Evolutionary conservation across 2,113 vertebrate species (phyloP), one percentile per base, ranked within the genome.

Genomic region (Elephantulus edwardii): DNA sequence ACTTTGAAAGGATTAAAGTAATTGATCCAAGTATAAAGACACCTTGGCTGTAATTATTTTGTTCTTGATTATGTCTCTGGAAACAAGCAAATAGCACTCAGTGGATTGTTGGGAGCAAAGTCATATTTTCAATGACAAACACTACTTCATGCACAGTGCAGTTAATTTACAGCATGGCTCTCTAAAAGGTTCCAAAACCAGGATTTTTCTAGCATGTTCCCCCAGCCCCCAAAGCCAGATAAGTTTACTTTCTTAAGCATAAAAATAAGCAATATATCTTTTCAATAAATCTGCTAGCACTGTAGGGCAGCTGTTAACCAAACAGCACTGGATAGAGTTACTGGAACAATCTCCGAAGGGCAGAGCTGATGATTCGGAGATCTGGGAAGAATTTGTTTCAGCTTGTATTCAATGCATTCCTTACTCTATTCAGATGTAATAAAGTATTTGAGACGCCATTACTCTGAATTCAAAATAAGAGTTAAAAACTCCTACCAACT

Each of bases 271-370:
- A 96, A n/a, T 95, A 85, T 96, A 96, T 97, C 91, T 97, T 97
- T 97, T 97, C 95, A 97, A 95, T 97, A 98, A 97, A 98, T 98
- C 97, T 97, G 94, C 95, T 97, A 97, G 95, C 96, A 95, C 96
- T 93, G 14, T 92, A 64, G 42, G 95, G 88, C 97, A 97, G 96
- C 96, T 97, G 97, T 93, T 97, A 97, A 93, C 95, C 96, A 97
- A 97, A 97, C 84, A 96, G 91, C 93, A 26, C 75, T 96, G 58
- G 92, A 71, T 82, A 97, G 91, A 74, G 70, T 96, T 97, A 79
- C 95, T 93, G 26, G 79, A 94, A 96, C 48, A 94, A 13, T 89
- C 92, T 75, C 1, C 33, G 58, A 94, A 96, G 78, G 90, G 56
- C 78, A 95, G 79, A 94, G 78, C 77, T 90, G 88, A 86, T 94